These are phyloP conservation scores for Leptopilina syphax DNA, from an alignment of 2,888 invertebrate species.

Conservation along the genomic window DNA sequence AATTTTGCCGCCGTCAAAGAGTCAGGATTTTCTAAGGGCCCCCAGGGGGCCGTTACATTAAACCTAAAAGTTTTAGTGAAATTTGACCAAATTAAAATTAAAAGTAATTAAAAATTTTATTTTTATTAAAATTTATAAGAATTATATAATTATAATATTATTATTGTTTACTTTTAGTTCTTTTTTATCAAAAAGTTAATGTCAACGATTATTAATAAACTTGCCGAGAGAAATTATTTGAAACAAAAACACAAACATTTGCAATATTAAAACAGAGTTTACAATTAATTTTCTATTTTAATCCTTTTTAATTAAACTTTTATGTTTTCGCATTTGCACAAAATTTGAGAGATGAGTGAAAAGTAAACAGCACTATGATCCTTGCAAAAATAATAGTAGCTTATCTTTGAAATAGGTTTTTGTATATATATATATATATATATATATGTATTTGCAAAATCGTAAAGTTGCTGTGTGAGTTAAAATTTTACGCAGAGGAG, in stretches of 20 bases:
- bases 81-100: no score
- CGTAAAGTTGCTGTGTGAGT: not conserved
- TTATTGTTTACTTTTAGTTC: no score
- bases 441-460: not conserved
- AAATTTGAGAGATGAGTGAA: not conserved
- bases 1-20: no score
- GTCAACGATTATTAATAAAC: no score
- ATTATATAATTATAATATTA: not conserved
- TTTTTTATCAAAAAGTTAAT: no score
- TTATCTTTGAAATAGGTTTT: not conserved
- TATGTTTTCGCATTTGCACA: constrained; percentile 7
- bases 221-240: not conserved
- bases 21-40: no score
- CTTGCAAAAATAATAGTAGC: not conserved
- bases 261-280: not conserved
- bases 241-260: not conserved
- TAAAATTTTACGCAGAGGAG: constrained; percentile 4
- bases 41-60: no score
- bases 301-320: constrained; percentile 12
- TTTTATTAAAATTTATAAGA: no score
- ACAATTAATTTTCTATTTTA: not conserved
- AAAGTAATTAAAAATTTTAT: no score
- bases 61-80: no score
- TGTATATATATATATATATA: not conserved
- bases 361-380: not conserved